Percentiles rank a stretch among this genome's conserved stretches.
phyloP scores from a whole-genome alignment of 2,888 invertebrate genomes.

The Plebejus melissa region DNA sequence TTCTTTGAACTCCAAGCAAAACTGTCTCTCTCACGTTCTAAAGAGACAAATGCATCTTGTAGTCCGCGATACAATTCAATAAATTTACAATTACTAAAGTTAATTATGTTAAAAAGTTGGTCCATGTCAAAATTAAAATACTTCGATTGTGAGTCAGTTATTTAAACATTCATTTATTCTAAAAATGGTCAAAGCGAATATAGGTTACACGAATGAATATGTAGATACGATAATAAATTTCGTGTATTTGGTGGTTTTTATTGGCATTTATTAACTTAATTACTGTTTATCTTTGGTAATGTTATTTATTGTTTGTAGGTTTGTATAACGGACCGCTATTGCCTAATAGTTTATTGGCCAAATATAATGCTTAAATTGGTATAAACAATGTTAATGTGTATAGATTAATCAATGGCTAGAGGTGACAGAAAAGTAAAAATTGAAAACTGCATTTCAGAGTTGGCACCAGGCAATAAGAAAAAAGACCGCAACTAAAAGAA shows the following conservation, averaged over 20 bases:
- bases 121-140: conserved; percentile 9
- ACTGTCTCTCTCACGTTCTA: too few relatives aligned
- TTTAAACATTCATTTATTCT: conserved; percentile 18
- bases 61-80: neutral
- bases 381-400: neutral
- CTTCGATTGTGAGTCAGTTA: neutral
- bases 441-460: too few relatives aligned
- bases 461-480: neutral
- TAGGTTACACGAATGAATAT: conserved; percentile 12
- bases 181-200: conserved; percentile 13
- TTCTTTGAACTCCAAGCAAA: too few relatives aligned
- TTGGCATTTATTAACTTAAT: conserved; percentile 5
- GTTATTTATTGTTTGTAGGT: conserved; percentile 22
- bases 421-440: neutral
- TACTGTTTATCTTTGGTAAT: conserved; percentile 8
- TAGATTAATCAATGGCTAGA: neutral
- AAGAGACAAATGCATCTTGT: neutral
- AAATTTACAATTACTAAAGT: neutral
- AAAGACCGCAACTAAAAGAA: neutral
- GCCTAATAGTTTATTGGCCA: conserved; percentile 1
- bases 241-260: conserved; percentile 14
- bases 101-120: neutral
- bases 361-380: neutral
- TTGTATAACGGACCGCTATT: conserved; percentile 1
- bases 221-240: conserved; percentile 4